A percentile compares a stretch with the other conserved stretches of the same genome.
Evolutionary conservation across 2,797 vertebrate species (phyloP).

Genomic region (Pagetopsis macropterus): DNA sequence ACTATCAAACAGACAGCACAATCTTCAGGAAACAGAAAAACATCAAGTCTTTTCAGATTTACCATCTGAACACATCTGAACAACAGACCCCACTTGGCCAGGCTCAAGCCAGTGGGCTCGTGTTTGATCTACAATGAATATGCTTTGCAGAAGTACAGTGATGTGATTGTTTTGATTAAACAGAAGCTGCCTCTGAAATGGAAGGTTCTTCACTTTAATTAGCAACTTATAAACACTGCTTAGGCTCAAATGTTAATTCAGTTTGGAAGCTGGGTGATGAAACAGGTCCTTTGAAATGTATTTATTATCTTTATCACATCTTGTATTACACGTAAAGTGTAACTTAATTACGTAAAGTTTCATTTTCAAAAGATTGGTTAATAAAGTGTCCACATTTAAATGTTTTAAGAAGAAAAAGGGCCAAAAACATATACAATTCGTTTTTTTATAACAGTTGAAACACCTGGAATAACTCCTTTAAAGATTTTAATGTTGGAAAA

Average conservation of each 20-base stretch:
- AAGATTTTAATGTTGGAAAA: background rate
- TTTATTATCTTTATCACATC: background rate
- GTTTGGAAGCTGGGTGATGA: constrained; percentile 25
- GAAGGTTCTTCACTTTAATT: constrained; percentile 66
- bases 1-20: constrained; percentile 17
- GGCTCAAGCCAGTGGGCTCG: background rate
- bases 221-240: constrained; percentile 44
- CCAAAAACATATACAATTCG: background rate
- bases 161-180: constrained; percentile 51
- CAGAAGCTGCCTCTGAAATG: constrained; percentile 24
- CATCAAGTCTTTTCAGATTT: constrained; percentile 21
- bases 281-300: constrained; percentile 46
- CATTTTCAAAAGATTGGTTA: background rate
- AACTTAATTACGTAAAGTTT: too few relatives aligned
- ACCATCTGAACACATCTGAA: constrained; percentile 10
- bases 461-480: background rate
- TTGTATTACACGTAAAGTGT: background rate
- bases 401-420: background rate
- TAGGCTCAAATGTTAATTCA: constrained; percentile 41
- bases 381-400: background rate
- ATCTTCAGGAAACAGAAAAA: constrained; percentile 15
- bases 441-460: too few relatives aligned
- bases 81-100: constrained; percentile 16
- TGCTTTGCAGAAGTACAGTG: constrained; percentile 18
- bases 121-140: constrained; percentile 64